Conservation (phyloP, 1,140 invertebrate species). For the Apis laboriosa region DNA sequence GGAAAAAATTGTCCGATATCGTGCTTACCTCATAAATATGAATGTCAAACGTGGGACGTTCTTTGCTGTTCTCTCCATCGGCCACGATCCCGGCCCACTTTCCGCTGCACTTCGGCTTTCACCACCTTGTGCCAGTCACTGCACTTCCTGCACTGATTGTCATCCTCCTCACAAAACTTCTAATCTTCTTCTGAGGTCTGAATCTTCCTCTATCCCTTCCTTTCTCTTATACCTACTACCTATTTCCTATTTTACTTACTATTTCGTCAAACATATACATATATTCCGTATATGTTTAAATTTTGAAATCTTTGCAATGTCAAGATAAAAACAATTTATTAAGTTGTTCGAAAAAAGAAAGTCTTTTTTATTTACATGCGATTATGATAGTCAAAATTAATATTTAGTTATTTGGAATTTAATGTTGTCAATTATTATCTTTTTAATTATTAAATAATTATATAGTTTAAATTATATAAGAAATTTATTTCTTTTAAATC, state of each 20-base stretch:
- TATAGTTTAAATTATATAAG: too few relatives aligned
- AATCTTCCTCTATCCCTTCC: slow-evolving; percentile 25
- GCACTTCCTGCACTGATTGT: slow-evolving; percentile 80
- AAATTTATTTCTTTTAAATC: too few relatives aligned
- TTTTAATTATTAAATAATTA: too few relatives aligned
- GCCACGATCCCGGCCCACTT: slow-evolving; percentile 70
- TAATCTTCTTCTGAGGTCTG: slow-evolving; percentile 28
- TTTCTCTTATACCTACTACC: not conserved
- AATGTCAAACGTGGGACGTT: slow-evolving; percentile 51
- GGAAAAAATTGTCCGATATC: not conserved
- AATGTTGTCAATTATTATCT: too few relatives aligned
- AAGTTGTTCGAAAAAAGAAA: too few relatives aligned
- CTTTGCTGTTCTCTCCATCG: slow-evolving; percentile 63
- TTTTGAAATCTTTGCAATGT: too few relatives aligned
- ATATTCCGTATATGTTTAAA: too few relatives aligned
- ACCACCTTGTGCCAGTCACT: slow-evolving; percentile 77
- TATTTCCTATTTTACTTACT: not conserved
- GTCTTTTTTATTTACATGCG: too few relatives aligned
- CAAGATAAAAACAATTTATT: too few relatives aligned
- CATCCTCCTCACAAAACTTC: slow-evolving; percentile 50
- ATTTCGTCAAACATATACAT: not conserved
- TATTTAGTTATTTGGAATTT: too few relatives aligned
- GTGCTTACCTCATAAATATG: slow-evolving; percentile 25
- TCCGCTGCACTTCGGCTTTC: slow-evolving; percentile 74
- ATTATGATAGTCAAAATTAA: too few relatives aligned